Conservation (phyloP, 92 coral and sea anemone genomes). For the Anthopleura xanthogrammica region DNA sequence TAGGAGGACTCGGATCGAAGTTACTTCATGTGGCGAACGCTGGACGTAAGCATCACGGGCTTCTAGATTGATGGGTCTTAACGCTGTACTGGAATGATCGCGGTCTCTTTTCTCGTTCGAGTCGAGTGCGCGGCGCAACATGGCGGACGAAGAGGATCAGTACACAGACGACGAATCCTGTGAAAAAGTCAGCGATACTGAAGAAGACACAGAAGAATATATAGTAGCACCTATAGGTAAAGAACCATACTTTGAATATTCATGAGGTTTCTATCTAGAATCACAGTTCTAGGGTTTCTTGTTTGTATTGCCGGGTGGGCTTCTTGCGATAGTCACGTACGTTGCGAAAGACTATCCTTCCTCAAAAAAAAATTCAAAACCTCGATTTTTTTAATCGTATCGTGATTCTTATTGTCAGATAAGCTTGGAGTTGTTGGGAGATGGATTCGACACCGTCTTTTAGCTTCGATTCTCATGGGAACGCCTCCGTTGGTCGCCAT, state of each 20-base stretch:
- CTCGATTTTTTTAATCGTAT: neutral
- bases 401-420: slow-evolving; percentile 47
- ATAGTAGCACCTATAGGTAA: slow-evolving; percentile 94
- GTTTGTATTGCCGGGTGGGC: slow-evolving; percentile 30
- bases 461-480: slow-evolving; percentile 87
- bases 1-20: no score
- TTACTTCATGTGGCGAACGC: no score
- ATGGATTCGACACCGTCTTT: slow-evolving; percentile 97
- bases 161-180: slow-evolving; percentile 73
- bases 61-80: neutral
- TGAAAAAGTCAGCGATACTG: slow-evolving; percentile 78
- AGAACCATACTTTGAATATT: neutral
- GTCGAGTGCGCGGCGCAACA: slow-evolving; percentile 35
- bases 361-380: neutral
- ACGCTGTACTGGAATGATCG: slow-evolving; percentile 15
- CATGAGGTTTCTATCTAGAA: neutral
- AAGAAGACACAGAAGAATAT: slow-evolving; percentile 68
- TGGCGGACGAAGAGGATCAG: slow-evolving; percentile 69
- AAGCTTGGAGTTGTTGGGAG: slow-evolving; percentile 93
- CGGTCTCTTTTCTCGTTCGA: slow-evolving; percentile 22
- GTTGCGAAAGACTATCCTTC: neutral
- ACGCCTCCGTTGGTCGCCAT: slow-evolving; percentile 97
- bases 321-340: neutral
- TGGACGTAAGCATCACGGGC: no score
- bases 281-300: neutral